A percentile compares a stretch with the other conserved stretches of the same genome.
Evolutionary conservation across 2,888 invertebrate species (phyloP).

Genomic region (Lasioglossum leucozonium): DNA sequence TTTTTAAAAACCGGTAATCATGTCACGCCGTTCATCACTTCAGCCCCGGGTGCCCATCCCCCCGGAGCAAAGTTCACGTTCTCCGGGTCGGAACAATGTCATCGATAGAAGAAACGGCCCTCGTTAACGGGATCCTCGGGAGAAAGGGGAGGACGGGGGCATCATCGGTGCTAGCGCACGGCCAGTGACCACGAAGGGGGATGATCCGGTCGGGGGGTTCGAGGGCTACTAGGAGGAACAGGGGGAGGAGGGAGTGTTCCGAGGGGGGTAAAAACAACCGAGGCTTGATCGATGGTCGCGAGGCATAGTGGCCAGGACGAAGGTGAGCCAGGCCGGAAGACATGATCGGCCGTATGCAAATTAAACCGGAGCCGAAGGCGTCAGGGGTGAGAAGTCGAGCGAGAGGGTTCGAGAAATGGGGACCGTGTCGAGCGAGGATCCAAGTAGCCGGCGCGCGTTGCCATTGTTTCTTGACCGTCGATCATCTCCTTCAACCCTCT

Average conservation of each 20-base stretch:
- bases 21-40: conserved; percentile 10
- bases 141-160: conserved; percentile 38
- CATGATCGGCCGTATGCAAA: conserved; percentile 75
- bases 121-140: conserved; percentile 71
- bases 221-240: background rate
- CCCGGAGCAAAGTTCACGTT: conserved; percentile 41
- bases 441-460: conserved; percentile 71
- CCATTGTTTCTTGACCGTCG: conserved; percentile 74
- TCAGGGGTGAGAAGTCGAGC: conserved; percentile 60
- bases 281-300: conserved; percentile 73
- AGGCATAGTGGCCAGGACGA: conserved; percentile 64
- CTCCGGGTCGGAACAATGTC: conserved; percentile 63
- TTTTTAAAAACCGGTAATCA: conserved; percentile 20
- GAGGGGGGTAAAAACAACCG: conserved; percentile 71
- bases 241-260: conserved; percentile 22
- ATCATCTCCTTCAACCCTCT: conserved; percentile 59
- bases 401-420: conserved; percentile 52
- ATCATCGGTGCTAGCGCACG: conserved; percentile 55
- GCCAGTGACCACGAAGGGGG: conserved; percentile 62
- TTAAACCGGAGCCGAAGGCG: conserved; percentile 59
- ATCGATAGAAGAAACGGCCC: conserved; percentile 67
- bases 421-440: conserved; percentile 61
- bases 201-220: conserved; percentile 17
- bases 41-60: background rate
- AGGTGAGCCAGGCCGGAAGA: conserved; percentile 76